These are phyloP conservation scores for Rotaria socialis DNA, from an alignment of 2,888 invertebrate genomes.

Conservation along the genomic window DNA sequence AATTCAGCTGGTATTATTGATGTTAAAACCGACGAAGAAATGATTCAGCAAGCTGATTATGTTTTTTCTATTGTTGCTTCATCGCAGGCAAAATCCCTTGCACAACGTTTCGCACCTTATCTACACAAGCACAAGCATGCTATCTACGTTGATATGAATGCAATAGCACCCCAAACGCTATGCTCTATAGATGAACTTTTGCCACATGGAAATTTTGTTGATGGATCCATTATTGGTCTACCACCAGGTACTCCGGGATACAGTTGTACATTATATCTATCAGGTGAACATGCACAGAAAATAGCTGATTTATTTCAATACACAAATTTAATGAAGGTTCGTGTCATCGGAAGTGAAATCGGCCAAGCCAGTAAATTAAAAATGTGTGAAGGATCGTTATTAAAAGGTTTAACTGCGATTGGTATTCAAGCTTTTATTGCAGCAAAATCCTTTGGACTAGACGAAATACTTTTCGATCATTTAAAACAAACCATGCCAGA, in stretches of 20 bases:
- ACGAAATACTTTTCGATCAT: not conserved
- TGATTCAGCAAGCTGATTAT: not conserved
- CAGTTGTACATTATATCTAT: not conserved
- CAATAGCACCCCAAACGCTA: not conserved
- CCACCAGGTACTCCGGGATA: not conserved
- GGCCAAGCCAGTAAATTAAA: not conserved
- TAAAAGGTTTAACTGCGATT: not conserved
- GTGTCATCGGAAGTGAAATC: not conserved
- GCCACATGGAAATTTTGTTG: not conserved
- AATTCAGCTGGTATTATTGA: not conserved
- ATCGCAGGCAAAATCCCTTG: not conserved
- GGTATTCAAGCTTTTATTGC: not conserved
- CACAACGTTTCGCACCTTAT: not conserved
- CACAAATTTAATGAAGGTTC: not conserved
- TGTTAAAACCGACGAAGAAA: constrained; percentile 2
- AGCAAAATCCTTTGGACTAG: not conserved
- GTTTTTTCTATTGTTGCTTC: not conserved
- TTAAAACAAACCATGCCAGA: not conserved
- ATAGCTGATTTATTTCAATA: constrained; percentile 1
- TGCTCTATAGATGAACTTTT: not conserved
- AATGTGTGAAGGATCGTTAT: not conserved
- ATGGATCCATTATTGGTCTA: not conserved
- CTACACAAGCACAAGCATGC: not conserved
- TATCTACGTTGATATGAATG: not conserved
- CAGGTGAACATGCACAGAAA: not conserved